These are phyloP conservation scores for Gibbula magus DNA, from an alignment of 2,888 invertebrate species.

Conservation along the genomic window DNA sequence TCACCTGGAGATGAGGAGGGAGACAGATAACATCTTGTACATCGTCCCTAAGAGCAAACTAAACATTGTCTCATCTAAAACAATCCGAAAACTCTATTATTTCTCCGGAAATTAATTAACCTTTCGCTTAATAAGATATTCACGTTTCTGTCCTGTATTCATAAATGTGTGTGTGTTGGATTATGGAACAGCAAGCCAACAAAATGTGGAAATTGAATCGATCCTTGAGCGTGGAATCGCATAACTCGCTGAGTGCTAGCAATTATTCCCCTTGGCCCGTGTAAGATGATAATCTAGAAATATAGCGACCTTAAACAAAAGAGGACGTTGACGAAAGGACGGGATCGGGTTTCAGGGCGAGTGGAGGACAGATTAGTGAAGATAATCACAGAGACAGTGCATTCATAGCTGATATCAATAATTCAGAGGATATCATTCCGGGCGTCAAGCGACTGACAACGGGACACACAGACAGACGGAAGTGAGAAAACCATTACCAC, in stretches of 20 bases:
- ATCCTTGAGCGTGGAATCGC: neutral
- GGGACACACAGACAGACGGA: neutral
- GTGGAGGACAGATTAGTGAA: slow-evolving; percentile 1
- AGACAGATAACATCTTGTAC: no score
- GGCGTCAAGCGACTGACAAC: no score
- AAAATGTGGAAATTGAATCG: neutral
- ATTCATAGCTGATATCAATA: neutral
- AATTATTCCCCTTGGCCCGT: slow-evolving; percentile 10
- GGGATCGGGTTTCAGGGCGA: neutral
- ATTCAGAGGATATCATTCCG: neutral
- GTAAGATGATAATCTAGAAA: slow-evolving; percentile 17
- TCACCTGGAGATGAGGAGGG: no score
- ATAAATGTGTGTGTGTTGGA: no score
- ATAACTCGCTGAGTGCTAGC: neutral
- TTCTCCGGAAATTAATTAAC: slow-evolving; percentile 6
- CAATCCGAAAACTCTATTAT: neutral
- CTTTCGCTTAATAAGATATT: neutral
- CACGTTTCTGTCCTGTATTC: no score
- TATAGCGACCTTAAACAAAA: neutral
- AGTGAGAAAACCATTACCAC: slow-evolving; percentile 16
- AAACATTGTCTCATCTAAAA: no score
- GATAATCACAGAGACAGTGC: neutral
- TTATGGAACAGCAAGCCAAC: no score
- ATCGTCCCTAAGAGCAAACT: no score
- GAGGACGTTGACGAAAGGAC: neutral